phyloP scores from a whole-genome alignment of 2,888 invertebrate species.

The Ametastegia equiseti region DNA sequence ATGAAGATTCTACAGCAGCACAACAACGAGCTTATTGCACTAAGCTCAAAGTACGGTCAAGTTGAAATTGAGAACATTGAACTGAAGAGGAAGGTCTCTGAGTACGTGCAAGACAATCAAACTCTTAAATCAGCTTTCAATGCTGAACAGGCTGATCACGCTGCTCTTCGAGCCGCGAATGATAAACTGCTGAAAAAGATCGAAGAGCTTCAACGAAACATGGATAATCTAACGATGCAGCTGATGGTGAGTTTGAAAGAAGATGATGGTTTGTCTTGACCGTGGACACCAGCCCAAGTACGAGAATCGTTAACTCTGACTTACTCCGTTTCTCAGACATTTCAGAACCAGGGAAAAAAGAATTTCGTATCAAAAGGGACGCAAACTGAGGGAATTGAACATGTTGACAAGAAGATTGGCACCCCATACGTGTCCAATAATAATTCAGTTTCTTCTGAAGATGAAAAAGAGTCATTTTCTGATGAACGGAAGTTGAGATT shows the following conservation, averaged over 20 bases:
- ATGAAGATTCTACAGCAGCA: constrained; percentile 69
- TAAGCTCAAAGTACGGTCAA: constrained; percentile 66
- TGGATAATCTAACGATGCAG: constrained; percentile 68
- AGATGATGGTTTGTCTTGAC: constrained; percentile 22
- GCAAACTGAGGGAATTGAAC: background rate
- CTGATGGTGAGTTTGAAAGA: constrained; percentile 62
- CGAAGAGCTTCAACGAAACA: constrained; percentile 67
- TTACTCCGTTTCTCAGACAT: constrained; percentile 49
- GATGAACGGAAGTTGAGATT: background rate
- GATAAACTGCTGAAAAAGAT: constrained; percentile 67
- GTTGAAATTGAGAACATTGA: constrained; percentile 69
- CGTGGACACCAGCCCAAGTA: background rate
- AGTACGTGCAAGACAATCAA: constrained; percentile 64
- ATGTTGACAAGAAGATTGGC: constrained; percentile 10
- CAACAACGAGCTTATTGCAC: constrained; percentile 66
- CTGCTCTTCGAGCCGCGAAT: constrained; percentile 66
- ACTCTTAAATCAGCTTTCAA: constrained; percentile 63
- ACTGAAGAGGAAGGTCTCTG: constrained; percentile 65
- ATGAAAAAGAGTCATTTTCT: background rate
- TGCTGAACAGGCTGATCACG: constrained; percentile 66
- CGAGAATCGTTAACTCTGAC: constrained; percentile 8
- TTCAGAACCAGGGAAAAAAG: constrained; percentile 53
- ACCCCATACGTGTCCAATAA: background rate
- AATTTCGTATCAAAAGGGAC: constrained; percentile 54
- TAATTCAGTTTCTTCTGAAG: constrained; percentile 7